Evolutionary conservation across 2,888 invertebrate species (phyloP).

Genomic region (Lithophane semibrunnea): DNA sequence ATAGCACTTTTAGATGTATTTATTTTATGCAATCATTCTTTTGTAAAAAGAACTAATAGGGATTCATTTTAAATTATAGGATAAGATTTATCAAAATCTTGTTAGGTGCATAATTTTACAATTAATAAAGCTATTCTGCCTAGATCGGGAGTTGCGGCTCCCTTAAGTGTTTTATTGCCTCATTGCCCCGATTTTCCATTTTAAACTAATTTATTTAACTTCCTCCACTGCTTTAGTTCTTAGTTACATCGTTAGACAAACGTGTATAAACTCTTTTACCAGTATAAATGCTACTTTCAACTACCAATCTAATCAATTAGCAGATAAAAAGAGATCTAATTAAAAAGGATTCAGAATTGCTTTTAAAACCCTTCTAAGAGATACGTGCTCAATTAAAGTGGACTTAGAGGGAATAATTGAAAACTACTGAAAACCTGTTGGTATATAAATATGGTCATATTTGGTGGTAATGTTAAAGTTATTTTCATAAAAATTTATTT

Average conservation of each 20-base stretch:
- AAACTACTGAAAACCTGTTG: conserved; percentile 28
- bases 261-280: conserved; percentile 13
- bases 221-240: neutral
- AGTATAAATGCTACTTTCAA: conserved; percentile 47
- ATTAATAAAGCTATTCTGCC: neutral
- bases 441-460: conserved; percentile 49
- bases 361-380: conserved; percentile 45
- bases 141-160: neutral
- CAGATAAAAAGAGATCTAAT: conserved; percentile 56
- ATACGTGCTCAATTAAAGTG: conserved; percentile 58
- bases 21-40: neutral
- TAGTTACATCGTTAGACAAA: conserved; percentile 6
- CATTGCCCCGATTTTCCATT: neutral
- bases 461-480: conserved; percentile 35
- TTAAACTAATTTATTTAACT: conserved; percentile 6
- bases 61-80: neutral
- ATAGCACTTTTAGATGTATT: neutral
- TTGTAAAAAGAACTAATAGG: neutral
- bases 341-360: conserved; percentile 54
- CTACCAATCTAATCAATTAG: conserved; percentile 48
- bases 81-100: neutral
- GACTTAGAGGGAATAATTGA: conserved; percentile 50
- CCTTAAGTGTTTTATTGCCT: conserved; percentile 1
- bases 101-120: neutral
- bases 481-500: neutral